phyloP scores from a whole-genome alignment of 1,140 invertebrate species.

The Plectrocnemia conspersa region DNA sequence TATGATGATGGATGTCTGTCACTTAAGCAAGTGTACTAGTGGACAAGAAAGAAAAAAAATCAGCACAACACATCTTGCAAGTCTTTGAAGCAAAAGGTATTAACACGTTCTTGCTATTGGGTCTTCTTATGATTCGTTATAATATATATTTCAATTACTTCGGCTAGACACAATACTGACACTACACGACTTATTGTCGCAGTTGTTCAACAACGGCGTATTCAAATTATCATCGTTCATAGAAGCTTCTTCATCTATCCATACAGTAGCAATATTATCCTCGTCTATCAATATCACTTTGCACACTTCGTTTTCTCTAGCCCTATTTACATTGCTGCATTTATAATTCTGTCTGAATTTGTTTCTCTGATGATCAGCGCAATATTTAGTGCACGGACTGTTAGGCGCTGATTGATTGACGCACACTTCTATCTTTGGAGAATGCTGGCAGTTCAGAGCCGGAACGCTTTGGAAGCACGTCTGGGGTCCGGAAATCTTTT shows the following conservation, averaged over 20 bases:
- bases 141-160: too few species aligned
- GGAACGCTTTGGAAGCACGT: constrained; percentile 40
- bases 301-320: constrained; percentile 18
- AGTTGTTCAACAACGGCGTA: constrained; percentile 35
- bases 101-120: too few species aligned
- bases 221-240: constrained; percentile 32
- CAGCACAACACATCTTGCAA: too few species aligned
- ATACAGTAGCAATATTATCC: constrained; percentile 29
- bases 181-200: constrained; percentile 27
- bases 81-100: too few species aligned
- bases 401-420: constrained; percentile 47
- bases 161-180: too few species aligned
- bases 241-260: constrained; percentile 26
- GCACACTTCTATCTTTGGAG: constrained; percentile 27
- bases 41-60: too few species aligned
- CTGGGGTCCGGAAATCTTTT: constrained; percentile 24
- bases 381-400: constrained; percentile 41
- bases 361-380: constrained; percentile 13
- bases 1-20: too few species aligned
- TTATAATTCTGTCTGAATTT: constrained; percentile 15
- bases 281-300: constrained; percentile 31
- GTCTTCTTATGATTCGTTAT: too few species aligned
- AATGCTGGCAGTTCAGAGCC: constrained; percentile 34
- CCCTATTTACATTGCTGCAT: neutral
- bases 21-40: too few species aligned